Conservation (phyloP, 37 sponge, comb jelly and placozoan genomes). For the Ephydatia muelleri region DNA sequence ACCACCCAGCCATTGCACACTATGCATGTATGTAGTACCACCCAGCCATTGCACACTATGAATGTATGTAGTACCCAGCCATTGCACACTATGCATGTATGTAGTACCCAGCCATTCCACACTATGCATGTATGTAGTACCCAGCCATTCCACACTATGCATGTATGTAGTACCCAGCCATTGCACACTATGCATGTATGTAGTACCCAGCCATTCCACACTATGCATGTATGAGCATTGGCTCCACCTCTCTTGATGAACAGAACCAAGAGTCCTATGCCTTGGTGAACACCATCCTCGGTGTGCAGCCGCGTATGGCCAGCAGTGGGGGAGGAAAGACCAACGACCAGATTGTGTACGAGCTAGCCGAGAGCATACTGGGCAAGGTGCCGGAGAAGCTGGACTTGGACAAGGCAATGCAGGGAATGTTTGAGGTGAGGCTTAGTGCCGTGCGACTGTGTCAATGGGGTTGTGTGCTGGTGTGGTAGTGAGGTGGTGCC, state of each 20-base stretch:
- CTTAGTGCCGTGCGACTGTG: background rate
- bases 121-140: no score
- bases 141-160: no score
- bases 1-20: no score
- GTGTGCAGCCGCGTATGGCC: slow-evolving; percentile 93
- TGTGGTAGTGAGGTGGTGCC: background rate
- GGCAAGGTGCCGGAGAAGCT: slow-evolving; percentile 87
- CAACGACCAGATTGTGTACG: slow-evolving; percentile 96
- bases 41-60: no score
- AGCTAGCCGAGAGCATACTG: slow-evolving; percentile 92
- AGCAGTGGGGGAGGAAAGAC: slow-evolving; percentile 93
- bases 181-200: no score
- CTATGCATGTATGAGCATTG: background rate
- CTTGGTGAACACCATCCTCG: slow-evolving; percentile 86
- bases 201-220: background rate
- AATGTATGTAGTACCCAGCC: no score
- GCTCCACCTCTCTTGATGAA: background rate
- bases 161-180: no score
- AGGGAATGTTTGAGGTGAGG: slow-evolving; percentile 80
- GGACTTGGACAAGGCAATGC: slow-evolving; percentile 83
- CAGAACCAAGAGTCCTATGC: slow-evolving; percentile 87
- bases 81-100: no score
- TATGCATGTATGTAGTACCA: no score
- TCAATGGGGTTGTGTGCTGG: background rate
- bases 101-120: no score